Base-by-base conservation (phyloP, 2,888 invertebrate species). In the Hydriomena furcata region DNA sequence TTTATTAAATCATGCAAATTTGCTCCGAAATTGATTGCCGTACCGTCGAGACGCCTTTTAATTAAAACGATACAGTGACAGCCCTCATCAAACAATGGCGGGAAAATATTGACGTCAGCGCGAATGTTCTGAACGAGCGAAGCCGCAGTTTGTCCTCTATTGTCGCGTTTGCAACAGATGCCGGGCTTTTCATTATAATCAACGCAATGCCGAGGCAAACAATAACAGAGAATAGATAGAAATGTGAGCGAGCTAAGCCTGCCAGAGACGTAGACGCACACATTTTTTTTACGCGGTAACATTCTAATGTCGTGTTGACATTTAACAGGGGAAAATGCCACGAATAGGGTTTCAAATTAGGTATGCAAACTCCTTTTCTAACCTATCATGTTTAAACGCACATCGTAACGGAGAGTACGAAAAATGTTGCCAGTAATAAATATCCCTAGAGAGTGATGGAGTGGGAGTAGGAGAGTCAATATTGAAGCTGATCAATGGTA, bases 81-180 rank as follows among this genome's bases (percentile, higher is more conserved):
- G 62, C 79, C 79, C 78, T 79, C 12, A 40, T 41, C 46, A 62
- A 61, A 76, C 74, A 79, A 77, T 74, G 71, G 68, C 74, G 73
- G 76, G 73, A 74, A 71, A 79, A 78, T 73, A 70, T 71, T 75
- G 73, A 75, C 73, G 75, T 75, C 69, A 71, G 56, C 65, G 56
- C 63, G 64, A 63, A 56, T 45, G 55, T 58, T 58, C 52, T 51
- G 55, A 55, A 50, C 48, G 54, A 55, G 44, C 44, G 47, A 36
- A 35, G 35, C 48, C 48, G 35, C 48, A 48, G 48, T 41, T 48
- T 41, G 30, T 28, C 47, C 41, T 21, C 48, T 23, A 41, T 48
- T 48, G 48, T 48, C 28, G 32, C 38, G 37, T 46, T 46, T 30
- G 41, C 41, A 23, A 48, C 48, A 41, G 48, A 41, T 41, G 41